Base-by-base conservation (phyloP, 2,888 invertebrate species). In the Rotaria socialis region DNA sequence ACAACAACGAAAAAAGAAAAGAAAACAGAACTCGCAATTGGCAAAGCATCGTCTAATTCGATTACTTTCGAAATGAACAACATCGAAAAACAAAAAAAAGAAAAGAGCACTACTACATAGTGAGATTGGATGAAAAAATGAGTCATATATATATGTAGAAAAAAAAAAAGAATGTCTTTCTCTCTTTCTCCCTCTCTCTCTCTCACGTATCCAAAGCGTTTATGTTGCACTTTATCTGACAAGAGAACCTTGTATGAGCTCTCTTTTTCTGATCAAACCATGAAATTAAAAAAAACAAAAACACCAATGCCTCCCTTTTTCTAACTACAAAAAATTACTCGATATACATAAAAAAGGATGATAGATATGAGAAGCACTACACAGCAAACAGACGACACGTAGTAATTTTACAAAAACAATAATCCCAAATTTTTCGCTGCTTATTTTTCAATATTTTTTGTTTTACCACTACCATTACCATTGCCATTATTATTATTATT, bases 161-260 rank as follows among this genome's bases (percentile, higher is more conserved):
- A 35, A 16, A 67, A 27, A 67, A 19, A 67, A 35, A 35, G 35
- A 27, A 14, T 67, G 35, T 35, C 67, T 67, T 24, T 67, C 67
- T 27, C 67, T 16, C 67, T 8, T 50, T 50, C 14, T 52, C 52
- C 16, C 14, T 52, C 52, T 52, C 52, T 4, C 67, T 67, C 67
- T 27, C 67, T 14, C 67, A 35, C 22, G 22, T 56, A 22, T 56
- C 24, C 56, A 56, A 56, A 56, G 56, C 56, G 56, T 56, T 67
- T 35, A 67, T 67, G 67, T 67, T 67, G 67, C 67, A 67, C 67
- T 67, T 67, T 67, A 67, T 67, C 67, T 67, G 67, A 67, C 67
- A 67, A 67, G 35, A 41, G 67, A 67, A 35, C 35, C 67, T 67
- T 67, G 19, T 67, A 67, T 35, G 7, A 67, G 35, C 67, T 67